Percentiles rank a stretch among this genome's conserved stretches.
phyloP scores from a whole-genome alignment of 1,140 invertebrate genomes.

The Drosophila carrolli region DNA sequence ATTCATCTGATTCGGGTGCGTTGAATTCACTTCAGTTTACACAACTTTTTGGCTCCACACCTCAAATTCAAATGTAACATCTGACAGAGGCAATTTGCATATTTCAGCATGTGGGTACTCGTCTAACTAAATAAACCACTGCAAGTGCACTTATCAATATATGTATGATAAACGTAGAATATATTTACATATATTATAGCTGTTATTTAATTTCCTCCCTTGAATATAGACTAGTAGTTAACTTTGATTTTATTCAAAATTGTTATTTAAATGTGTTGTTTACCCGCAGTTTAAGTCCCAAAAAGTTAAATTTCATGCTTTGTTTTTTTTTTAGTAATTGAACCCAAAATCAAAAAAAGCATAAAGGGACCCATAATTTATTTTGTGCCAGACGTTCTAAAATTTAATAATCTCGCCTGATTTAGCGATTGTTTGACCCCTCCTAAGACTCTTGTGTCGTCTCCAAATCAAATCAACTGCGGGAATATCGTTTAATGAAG shows the following conservation, averaged over 20 bases:
- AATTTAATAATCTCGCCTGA: conserved; percentile 2
- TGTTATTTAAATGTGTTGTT: background rate
- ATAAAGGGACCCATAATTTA: background rate
- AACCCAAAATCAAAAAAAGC: background rate
- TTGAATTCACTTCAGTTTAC: conserved; percentile 33
- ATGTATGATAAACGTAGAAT: conserved; percentile 12
- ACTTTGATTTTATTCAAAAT: background rate
- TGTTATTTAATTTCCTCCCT: background rate
- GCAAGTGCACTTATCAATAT: conserved; percentile 19
- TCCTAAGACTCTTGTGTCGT: background rate
- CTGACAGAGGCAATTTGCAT: conserved; percentile 44
- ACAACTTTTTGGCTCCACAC: conserved; percentile 40
- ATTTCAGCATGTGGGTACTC: conserved; percentile 19
- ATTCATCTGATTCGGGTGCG: conserved; percentile 35
- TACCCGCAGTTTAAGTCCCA: background rate
- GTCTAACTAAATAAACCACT: conserved; percentile 19
- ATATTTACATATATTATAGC: conserved; percentile 4
- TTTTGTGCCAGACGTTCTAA: too few species aligned
- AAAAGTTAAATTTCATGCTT: background rate
- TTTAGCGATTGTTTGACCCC: conserved; percentile 21
- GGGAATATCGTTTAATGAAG: conserved; percentile 30
- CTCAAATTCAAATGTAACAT: conserved; percentile 28
- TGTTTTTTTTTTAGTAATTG: background rate
- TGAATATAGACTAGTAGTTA: background rate
- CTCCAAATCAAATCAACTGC: conserved; percentile 27